These are phyloP conservation scores for Spatulosminthurus flaviceps DNA, from an alignment of 2,888 invertebrate genomes.

Conservation along the genomic window DNA sequence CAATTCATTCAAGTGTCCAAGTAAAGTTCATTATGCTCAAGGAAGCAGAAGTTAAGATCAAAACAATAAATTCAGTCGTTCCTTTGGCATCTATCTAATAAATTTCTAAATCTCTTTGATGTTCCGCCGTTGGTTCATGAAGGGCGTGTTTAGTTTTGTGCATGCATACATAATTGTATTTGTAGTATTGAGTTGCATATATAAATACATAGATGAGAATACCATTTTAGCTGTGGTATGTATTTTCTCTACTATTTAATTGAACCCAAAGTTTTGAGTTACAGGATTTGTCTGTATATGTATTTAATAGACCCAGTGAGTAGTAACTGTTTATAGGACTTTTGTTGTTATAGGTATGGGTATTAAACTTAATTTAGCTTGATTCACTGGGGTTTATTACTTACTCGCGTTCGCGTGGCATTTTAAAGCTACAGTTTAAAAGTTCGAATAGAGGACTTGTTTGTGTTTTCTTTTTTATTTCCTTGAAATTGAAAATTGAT, in stretches of 20 bases:
- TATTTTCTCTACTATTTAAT: too few species aligned
- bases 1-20: slow-evolving; percentile 38
- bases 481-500: slow-evolving; percentile 16
- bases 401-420: not conserved
- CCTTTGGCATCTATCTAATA: not conserved
- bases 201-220: too few species aligned
- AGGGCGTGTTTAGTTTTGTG: too few species aligned
- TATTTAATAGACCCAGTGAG: too few species aligned
- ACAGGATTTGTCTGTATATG: too few species aligned
- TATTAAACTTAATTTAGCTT: not conserved
- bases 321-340: too few species aligned
- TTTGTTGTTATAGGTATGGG: not conserved
- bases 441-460: not conserved
- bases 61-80: slow-evolving; percentile 32
- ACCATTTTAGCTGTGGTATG: too few species aligned
- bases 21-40: slow-evolving; percentile 41
- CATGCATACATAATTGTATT: too few species aligned
- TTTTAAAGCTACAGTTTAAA: not conserved
- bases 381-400: not conserved
- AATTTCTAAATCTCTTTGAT: slow-evolving; percentile 14
- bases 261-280: too few species aligned
- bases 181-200: too few species aligned
- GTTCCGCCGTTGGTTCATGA: not conserved
- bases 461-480: not conserved
- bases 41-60: slow-evolving; percentile 33